These are phyloP conservation scores for Seriola dumerili DNA, from an alignment of 2,113 vertebrate genomes.

Conservation along the genomic window DNA sequence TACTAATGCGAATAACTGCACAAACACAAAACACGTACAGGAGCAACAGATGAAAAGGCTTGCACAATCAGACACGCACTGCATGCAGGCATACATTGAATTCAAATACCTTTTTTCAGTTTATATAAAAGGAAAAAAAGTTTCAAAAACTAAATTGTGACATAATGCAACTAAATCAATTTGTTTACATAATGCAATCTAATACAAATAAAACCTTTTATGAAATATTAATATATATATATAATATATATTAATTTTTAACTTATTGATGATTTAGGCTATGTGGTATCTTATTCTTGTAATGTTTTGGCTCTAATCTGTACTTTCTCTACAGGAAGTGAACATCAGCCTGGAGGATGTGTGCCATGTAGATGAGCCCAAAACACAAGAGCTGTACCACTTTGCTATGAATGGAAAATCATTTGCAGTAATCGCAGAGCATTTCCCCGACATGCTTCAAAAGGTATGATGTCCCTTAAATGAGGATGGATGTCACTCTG, in stretches of 20 bases:
- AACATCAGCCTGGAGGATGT: constrained; percentile 89
- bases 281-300: too few relatives aligned
- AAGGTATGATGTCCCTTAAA: constrained; percentile 84
- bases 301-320: not conserved
- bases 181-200: not conserved
- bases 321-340: constrained; percentile 84
- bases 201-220: not conserved
- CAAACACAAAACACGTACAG: not conserved
- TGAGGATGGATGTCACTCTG: not conserved
- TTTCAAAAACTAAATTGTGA: too few relatives aligned
- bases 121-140: too few relatives aligned
- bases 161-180: too few relatives aligned
- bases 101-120: too few relatives aligned
- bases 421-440: constrained; percentile 93
- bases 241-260: too few relatives aligned
- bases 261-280: not conserved
- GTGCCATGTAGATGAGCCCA: constrained; percentile 85
- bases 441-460: constrained; percentile 96
- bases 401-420: constrained; percentile 99
- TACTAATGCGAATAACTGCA: not conserved
- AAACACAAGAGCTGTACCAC: constrained; percentile 87
- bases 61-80: not conserved
- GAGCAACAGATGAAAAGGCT: not conserved
- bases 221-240: too few relatives aligned
- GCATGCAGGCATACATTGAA: not conserved